These are phyloP conservation scores for Thunnus maccoyii DNA, from an alignment of 2,113 vertebrate species.

Conservation along the genomic window DNA sequence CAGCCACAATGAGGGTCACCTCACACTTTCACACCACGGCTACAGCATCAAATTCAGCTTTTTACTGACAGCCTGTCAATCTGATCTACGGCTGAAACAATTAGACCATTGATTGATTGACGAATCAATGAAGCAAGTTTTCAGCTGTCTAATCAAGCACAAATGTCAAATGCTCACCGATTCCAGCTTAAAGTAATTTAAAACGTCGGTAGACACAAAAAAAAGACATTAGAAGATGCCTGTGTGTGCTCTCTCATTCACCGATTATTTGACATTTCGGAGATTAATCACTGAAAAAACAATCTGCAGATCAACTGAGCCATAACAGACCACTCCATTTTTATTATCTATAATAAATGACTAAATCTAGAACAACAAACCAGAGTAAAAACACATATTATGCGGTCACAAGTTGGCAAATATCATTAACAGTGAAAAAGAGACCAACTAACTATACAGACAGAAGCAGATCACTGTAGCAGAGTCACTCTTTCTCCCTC, in stretches of 20 bases:
- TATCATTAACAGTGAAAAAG: too few relatives aligned
- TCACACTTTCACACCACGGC: conserved; percentile 2
- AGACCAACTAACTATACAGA: too few relatives aligned
- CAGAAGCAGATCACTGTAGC: too few relatives aligned
- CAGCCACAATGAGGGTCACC: neutral
- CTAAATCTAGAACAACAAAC: neutral
- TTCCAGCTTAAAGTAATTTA: neutral
- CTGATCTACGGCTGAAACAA: neutral
- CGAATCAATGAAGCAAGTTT: neutral
- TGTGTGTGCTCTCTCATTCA: neutral
- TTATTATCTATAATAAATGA: neutral
- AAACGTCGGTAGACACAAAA: too few relatives aligned
- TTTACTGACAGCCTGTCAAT: neutral
- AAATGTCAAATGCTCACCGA: neutral
- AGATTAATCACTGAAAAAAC: neutral
- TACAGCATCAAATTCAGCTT: neutral
- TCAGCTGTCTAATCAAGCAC: neutral
- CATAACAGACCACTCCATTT: too few relatives aligned
- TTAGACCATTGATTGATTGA: neutral
- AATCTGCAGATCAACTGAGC: too few relatives aligned
- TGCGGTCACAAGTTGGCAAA: too few relatives aligned
- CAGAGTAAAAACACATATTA: neutral
- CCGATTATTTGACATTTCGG: neutral
- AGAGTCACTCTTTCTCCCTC: neutral
- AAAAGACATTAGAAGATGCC: too few relatives aligned